phyloP scores from a whole-genome alignment of 2,888 invertebrate genomes.

The Hipparchia semele region DNA sequence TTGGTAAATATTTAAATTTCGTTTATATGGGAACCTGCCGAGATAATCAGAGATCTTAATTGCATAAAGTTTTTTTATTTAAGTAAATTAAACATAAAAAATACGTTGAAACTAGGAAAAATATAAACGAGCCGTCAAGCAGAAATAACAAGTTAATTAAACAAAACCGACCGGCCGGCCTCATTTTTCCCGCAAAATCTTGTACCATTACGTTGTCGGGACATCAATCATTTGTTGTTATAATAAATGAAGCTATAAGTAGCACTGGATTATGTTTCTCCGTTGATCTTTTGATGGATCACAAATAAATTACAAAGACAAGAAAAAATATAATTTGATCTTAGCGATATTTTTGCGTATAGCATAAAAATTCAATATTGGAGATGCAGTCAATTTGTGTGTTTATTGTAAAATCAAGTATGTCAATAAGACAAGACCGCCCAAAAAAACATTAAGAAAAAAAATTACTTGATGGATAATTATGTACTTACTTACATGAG shows the following conservation, averaged over 20 bases:
- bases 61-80: neutral
- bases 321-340: neutral
- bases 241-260: slow-evolving; percentile 26
- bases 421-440: no score
- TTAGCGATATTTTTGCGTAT: neutral
- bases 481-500: no score
- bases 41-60: neutral
- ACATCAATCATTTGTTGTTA: slow-evolving; percentile 27
- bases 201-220: slow-evolving; percentile 23
- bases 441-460: no score
- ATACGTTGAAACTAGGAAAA: slow-evolving; percentile 3
- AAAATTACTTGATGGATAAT: no score
- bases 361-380: neutral
- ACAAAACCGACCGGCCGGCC: slow-evolving; percentile 11
- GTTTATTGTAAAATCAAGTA: no score
- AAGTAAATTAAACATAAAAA: neutral
- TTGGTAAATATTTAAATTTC: no score
- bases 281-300: slow-evolving; percentile 7
- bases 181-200: slow-evolving; percentile 21
- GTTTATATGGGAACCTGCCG: no score
- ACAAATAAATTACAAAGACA: slow-evolving; percentile 7
- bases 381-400: no score
- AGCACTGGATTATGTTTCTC: slow-evolving; percentile 11
- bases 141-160: slow-evolving; percentile 25
- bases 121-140: slow-evolving; percentile 7